Conservation (phyloP, 2,113 vertebrate species). For the Pelecanoides urinatrix region DNA sequence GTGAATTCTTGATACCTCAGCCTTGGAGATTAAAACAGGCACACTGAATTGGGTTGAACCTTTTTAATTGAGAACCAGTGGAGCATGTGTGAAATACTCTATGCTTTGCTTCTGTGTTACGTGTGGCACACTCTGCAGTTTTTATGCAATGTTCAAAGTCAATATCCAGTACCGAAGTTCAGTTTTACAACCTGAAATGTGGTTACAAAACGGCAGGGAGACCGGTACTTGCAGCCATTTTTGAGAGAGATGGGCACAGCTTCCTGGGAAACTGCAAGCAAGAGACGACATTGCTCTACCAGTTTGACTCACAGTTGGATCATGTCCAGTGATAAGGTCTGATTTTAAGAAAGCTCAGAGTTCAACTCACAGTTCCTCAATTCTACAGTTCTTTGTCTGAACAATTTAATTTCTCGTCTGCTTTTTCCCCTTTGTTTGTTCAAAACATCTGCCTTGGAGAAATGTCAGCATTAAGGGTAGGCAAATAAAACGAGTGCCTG, state of each 20-base stretch:
- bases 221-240: background rate
- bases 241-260: background rate
- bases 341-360: background rate
- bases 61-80: conserved; percentile 47
- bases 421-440: background rate
- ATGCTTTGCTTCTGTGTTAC: background rate
- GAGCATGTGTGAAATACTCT: background rate
- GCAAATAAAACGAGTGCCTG: background rate
- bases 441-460: background rate
- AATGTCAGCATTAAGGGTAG: background rate
- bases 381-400: background rate
- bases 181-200: background rate
- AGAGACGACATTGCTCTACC: background rate
- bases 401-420: background rate
- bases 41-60: background rate
- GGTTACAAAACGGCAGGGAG: background rate
- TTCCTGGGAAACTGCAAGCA: background rate
- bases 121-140: background rate
- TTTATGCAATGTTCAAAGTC: background rate
- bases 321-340: background rate
- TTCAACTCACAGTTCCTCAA: background rate
- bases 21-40: conserved; percentile 21
- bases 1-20: background rate
- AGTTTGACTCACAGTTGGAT: background rate
- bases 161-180: background rate